Evolutionary conservation across 1,140 invertebrate species (phyloP).

Genomic region (Eueides isabella): DNA sequence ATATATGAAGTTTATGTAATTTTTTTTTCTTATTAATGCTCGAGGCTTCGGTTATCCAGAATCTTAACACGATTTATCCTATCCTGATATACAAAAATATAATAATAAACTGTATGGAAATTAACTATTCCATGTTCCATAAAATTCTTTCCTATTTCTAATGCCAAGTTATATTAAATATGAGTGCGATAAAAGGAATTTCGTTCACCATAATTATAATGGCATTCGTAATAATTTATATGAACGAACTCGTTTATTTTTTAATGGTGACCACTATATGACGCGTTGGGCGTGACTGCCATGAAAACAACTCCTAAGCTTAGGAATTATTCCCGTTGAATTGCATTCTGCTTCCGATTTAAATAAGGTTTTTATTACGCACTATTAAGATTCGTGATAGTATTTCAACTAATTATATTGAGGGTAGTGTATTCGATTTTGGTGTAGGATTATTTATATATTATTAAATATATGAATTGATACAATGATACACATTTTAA

Average conservation of each 20-base stretch:
- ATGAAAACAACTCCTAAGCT: constrained; percentile 40
- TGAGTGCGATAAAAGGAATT: constrained; percentile 73
- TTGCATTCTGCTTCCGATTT: constrained; percentile 36
- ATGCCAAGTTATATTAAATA: constrained; percentile 64
- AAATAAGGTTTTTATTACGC: constrained; percentile 8
- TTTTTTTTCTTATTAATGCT: too few relatives aligned
- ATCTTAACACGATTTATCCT: too few relatives aligned
- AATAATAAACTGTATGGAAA: not conserved
- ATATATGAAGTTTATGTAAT: too few relatives aligned
- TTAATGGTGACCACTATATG: constrained; percentile 77
- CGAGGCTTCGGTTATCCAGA: too few relatives aligned
- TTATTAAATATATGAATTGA: not conserved
- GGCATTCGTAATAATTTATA: constrained; percentile 60
- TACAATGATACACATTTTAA: too few relatives aligned
- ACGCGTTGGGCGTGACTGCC: constrained; percentile 54
- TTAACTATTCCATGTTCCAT: not conserved
- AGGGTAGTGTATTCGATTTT: not conserved
- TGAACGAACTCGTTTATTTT: constrained; percentile 66
- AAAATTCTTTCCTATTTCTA: not conserved
- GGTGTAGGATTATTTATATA: not conserved
- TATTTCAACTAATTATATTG: not conserved
- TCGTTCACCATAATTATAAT: constrained; percentile 73
- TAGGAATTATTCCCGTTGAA: constrained; percentile 25
- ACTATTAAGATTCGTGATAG: not conserved
- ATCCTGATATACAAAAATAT: too few relatives aligned